These are phyloP conservation scores for Indicator maculatus DNA, from an alignment of 2,113 vertebrate species.

Conservation along the genomic window DNA sequence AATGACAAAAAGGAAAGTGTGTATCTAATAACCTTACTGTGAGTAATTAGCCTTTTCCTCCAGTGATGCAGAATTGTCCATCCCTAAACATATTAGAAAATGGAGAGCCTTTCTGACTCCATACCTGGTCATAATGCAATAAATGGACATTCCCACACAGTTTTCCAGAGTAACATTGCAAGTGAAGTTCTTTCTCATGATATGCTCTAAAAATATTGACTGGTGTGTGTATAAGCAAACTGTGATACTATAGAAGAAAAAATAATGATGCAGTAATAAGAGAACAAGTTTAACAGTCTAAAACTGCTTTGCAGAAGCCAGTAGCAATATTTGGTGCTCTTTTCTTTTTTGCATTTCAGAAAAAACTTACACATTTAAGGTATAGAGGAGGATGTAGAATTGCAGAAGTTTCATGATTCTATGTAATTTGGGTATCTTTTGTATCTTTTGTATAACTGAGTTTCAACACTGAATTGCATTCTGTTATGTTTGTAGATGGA, in stretches of 20 bases:
- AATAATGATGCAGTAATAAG: constrained; percentile 41
- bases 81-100: constrained; percentile 65
- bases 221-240: constrained; percentile 52
- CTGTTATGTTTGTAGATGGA: background rate
- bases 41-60: constrained; percentile 71
- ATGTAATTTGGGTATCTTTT: background rate
- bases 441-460: background rate
- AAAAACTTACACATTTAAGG: background rate
- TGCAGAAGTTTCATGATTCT: background rate
- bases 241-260: constrained; percentile 25
- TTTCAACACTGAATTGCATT: background rate
- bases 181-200: constrained; percentile 17
- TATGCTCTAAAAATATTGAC: constrained; percentile 42
- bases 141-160: background rate
- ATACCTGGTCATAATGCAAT: background rate
- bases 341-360: background rate
- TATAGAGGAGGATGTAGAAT: background rate
- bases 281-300: constrained; percentile 49
- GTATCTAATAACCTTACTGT: constrained; percentile 71
- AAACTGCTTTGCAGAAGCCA: constrained; percentile 33
- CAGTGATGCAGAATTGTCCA: constrained; percentile 61
- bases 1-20: constrained; percentile 66
- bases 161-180: background rate
- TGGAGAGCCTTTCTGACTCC: constrained; percentile 43
- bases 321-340: constrained; percentile 17